Percentiles rank a stretch among this genome's conserved stretches.
phyloP scores from a whole-genome alignment of 1,140 invertebrate genomes.

The Drosophila grimshawi region DNA sequence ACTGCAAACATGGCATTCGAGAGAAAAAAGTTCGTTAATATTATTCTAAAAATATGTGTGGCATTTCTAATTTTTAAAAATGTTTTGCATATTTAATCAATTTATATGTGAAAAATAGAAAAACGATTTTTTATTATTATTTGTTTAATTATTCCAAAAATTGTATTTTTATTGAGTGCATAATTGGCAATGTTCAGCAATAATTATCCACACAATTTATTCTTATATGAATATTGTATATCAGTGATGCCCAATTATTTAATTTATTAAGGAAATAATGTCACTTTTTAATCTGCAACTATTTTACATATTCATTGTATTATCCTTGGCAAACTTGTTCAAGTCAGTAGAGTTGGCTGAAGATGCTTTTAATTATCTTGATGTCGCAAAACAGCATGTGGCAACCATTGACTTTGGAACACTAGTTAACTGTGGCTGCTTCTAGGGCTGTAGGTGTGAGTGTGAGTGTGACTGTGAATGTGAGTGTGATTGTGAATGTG shows the following conservation, averaged over 20 bases:
- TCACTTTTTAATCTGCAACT: slow-evolving; percentile 22
- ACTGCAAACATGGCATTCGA: too few species aligned
- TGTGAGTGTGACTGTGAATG: neutral
- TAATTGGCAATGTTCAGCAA: neutral
- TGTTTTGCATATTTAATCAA: too few species aligned
- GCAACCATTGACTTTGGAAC: slow-evolving; percentile 64
- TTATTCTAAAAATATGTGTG: too few species aligned
- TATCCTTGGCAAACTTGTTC: slow-evolving; percentile 39
- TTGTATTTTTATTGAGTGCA: too few species aligned
- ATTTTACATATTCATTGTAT: slow-evolving; percentile 51
- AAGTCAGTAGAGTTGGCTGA: slow-evolving; percentile 10
- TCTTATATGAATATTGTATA: neutral
- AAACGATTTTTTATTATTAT: too few species aligned
- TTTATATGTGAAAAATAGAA: too few species aligned
- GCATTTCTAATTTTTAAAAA: too few species aligned
- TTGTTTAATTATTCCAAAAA: too few species aligned
- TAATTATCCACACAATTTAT: too few species aligned
- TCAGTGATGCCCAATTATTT: slow-evolving; percentile 49
- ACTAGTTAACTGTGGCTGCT: slow-evolving; percentile 22
- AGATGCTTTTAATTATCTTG: slow-evolving; percentile 72
- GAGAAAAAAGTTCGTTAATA: too few species aligned
- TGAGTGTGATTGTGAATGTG: neutral
- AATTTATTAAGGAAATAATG: neutral
- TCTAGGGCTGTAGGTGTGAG: neutral
- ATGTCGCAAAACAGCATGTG: slow-evolving; percentile 62